A percentile compares a stretch with the other conserved stretches of the same genome.
phyloP scores from a whole-genome alignment of 2,113 vertebrate genomes.

The Otocyon megalotis region DNA sequence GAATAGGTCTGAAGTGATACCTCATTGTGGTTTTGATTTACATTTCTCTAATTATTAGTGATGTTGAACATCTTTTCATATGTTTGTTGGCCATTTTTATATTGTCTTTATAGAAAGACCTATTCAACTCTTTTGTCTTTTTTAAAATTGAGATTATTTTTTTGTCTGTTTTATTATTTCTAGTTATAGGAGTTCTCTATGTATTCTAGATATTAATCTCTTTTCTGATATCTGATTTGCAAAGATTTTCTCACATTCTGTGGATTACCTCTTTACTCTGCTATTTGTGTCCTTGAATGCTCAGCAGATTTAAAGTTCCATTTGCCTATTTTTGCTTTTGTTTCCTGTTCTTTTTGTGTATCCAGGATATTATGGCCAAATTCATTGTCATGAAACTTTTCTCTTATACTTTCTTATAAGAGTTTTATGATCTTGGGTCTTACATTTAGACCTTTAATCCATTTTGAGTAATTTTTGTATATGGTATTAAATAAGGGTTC shows the following conservation, averaged over 20 bases:
- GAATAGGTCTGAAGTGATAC: neutral
- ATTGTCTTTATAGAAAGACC: neutral
- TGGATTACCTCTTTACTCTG: neutral
- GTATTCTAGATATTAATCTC: neutral
- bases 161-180: neutral
- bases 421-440: neutral
- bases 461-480: neutral
- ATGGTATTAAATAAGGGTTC: neutral
- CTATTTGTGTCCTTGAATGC: neutral
- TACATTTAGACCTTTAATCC: neutral
- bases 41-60: neutral
- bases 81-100: neutral
- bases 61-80: neutral
- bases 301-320: neutral
- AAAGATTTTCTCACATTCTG: neutral
- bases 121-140: neutral
- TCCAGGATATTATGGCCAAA: neutral
- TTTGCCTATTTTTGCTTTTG: neutral
- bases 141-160: neutral
- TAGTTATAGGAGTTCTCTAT: neutral
- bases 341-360: neutral
- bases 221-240: neutral
- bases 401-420: neutral
- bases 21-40: neutral
- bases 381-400: neutral